Evolutionary conservation across 1,140 invertebrate species (phyloP).

Genomic region (Scaptomyza pallida): DNA sequence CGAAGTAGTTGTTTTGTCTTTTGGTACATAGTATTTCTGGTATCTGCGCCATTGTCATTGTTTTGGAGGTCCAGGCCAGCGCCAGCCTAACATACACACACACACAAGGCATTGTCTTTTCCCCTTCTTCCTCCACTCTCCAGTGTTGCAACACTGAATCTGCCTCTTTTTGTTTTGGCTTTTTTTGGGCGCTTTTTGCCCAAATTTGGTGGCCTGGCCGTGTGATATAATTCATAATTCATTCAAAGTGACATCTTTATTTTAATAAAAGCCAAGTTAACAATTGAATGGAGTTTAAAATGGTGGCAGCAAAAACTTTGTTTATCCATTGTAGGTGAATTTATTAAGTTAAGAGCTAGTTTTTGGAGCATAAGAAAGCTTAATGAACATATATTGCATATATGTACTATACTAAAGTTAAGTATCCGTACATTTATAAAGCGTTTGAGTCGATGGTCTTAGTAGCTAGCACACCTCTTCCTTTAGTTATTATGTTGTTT

Average conservation of each 20-base stretch:
- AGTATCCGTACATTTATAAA: no score
- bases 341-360: no score
- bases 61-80: constrained; percentile 24
- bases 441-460: no score
- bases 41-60: constrained; percentile 70
- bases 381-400: no score
- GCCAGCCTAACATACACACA: constrained; percentile 19
- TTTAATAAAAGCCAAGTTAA: constrained; percentile 45
- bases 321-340: no score
- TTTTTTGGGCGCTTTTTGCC: constrained; percentile 50
- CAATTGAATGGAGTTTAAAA: not conserved
- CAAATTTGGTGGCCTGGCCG: constrained; percentile 70
- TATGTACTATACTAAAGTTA: no score
- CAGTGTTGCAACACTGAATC: constrained; percentile 1
- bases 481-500: no score
- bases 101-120: constrained; percentile 59
- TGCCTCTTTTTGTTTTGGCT: constrained; percentile 6
- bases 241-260: constrained; percentile 78
- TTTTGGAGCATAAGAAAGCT: no score
- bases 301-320: no score
- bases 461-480: no score
- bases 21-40: constrained; percentile 52
- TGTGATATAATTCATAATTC: constrained; percentile 83
- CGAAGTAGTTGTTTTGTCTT: constrained; percentile 40
- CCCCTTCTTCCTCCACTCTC: no score